Base-by-base conservation (phyloP, 2,888 invertebrate species). In the Metopia argyrocephala region DNA sequence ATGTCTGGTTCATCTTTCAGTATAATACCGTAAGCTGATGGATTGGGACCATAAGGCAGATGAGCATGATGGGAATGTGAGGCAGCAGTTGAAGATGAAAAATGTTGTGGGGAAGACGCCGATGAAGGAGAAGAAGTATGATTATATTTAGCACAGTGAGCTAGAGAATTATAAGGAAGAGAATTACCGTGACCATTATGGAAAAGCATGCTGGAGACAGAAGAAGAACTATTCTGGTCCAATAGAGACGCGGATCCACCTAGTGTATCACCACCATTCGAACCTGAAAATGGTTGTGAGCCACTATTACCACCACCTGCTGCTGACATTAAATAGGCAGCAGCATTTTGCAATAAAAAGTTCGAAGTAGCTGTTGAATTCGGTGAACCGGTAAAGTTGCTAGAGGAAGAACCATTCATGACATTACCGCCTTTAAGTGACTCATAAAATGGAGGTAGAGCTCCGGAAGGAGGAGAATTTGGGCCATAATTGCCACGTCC, bases 401-500 rank as follows among this genome's bases (percentile, higher is more conserved):
- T 69, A n/a, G 78, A 80, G 5, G 84, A 84, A 5, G 84, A 85
- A 48, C 81, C 78, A 57, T 92, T 93, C 62, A 92, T 92, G 12
- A 93, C 92, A 84, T 95, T 95, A 15, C 96, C 95, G 65, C 94
- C 94, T 89, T 96, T 96, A 0, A 96, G 92, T 9, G 95, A 95
- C 90, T 96, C 96, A 89, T 96, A 96, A 87, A 96, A 96, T 1
- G 96, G 96, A n/a, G 96, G 96, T 79, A 96, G 91, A 66, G 96
- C 95, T 15, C 96, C 96, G 0, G 96, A 96, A 1, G 96, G 96
- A 66, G 96, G 96, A 85, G 96, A 96, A 85, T 95, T 96, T 6
- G 96, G 96, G 2, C 96, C 96, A 88, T 96, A 96, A 89, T 96
- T 96, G 79, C 95, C 94, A 62, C 96, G 93, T 0, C 96, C 96